phyloP scores from a whole-genome alignment of 92 coral and sea anemone species.

The Epizoanthus stellaris region DNA sequence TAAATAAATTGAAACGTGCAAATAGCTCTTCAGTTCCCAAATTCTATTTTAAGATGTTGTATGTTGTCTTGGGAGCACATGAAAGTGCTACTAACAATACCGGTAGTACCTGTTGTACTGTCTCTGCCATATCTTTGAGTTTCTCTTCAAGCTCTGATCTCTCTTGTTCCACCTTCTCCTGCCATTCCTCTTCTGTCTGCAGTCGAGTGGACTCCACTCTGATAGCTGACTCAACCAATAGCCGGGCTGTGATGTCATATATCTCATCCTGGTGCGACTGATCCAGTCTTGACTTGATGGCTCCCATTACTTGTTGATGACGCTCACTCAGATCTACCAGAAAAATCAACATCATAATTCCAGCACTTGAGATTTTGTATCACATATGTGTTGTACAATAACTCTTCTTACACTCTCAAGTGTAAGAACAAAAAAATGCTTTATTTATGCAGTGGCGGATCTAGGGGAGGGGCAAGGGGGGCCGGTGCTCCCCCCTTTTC shows the following conservation, averaged over 20 bases:
- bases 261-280: constrained; percentile 88
- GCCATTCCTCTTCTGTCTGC: constrained; percentile 89
- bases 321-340: constrained; percentile 78
- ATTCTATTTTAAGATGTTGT: too few species aligned
- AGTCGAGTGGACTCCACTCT: constrained; percentile 87
- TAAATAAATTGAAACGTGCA: too few species aligned
- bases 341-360: background rate
- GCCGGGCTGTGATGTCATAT: constrained; percentile 84
- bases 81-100: too few species aligned
- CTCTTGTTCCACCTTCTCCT: constrained; percentile 69
- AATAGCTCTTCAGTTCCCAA: too few species aligned
- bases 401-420: too few species aligned
- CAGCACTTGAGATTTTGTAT: too few species aligned
- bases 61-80: too few species aligned
- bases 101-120: constrained; percentile 49
- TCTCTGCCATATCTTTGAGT: constrained; percentile 56
- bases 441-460: too few species aligned
- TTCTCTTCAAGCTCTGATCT: constrained; percentile 62
- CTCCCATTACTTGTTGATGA: constrained; percentile 86
- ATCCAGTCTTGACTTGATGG: constrained; percentile 81
- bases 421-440: too few species aligned
- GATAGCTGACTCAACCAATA: constrained; percentile 90
- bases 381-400: too few species aligned
- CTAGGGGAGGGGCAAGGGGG: too few species aligned
- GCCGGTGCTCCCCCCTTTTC: too few species aligned